Evolutionary conservation across 2,113 vertebrate genomes (phyloP), one percentile per base, ranked within the genome.

Genomic region (Pangasianodon gigas): DNA sequence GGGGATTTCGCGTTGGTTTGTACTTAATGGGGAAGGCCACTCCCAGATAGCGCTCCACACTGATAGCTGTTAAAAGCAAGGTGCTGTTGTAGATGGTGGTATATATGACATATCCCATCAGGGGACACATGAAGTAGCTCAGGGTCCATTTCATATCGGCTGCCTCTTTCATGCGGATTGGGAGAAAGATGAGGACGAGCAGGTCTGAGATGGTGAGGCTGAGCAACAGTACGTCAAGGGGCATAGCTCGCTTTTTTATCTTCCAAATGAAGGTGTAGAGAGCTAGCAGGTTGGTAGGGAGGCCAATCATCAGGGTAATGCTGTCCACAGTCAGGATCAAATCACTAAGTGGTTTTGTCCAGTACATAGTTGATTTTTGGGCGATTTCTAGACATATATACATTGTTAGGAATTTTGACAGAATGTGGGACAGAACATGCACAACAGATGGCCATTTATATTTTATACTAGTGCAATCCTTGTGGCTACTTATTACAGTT

Each of bases 21-120:
- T 94, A 95, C 58, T 88, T 91, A 86, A 95, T 92, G 0, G 96
- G 96, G 46, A 94, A 96, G 8, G 95, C 96, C 48, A 96, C 96
- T 0, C 95, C 95, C 37, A 96, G 93, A 86, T 96, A 96, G 46
- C 96, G 95, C 91, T 97, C 95, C 0, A 96, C 92, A 54, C 96
- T 96, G 69, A 97, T 94, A 0, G 94, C 96, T 0, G 94, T 96
- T 89, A 97, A 91, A 79, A 97, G 96, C 75, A 95, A 92, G 19
- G 92, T 94, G 94, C 96, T 96, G 92, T 95, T 94, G 87, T 96
- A 96, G 90, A 97, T 95, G 94, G 93, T 94, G 90, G 95, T 94
- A 90, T 93, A 97, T 92, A 96, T 96, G 90, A 93, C 91, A n/a
- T 96, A 96, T 19, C 91, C 89, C 0, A 91, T 92, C 26, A 96